Base-by-base conservation (phyloP, 2,888 invertebrate species). In the Diarsia brunnea region DNA sequence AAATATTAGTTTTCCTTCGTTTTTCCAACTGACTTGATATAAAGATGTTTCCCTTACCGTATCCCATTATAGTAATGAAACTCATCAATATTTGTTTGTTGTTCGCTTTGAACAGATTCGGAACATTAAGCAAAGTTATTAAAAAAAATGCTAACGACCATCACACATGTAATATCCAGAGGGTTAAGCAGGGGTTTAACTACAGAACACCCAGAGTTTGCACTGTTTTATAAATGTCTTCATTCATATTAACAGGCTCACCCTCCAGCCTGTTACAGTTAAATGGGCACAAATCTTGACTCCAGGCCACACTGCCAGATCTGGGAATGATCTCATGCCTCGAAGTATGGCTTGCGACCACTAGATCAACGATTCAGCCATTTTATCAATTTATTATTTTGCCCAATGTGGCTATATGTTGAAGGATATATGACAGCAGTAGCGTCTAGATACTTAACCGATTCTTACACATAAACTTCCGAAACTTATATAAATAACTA, bases 401-500 rank as follows among this genome's bases (percentile, higher is more conserved):
- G 38, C 38, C 8, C 14, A 16, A 14, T 4, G 24, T 5, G 24
- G 16, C 11, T 21, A 21, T 21, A 16, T 38, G 21, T 12, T 2
- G 16, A 31, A 5, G 43, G 43, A 12, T 7, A 14, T 16, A 60
- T 51, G 61, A 19, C n/a, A 31, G 3, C 27, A 51, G 51, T 0
- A 12, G 19, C 16, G 43, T 19, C 38, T 24, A 16, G 47, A 49
- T 14, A 19, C 7, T 12, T 10, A 4, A 24, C 16, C 12, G 0
- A 49, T 12, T 64, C n/a, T 31, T 45, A 69, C 38, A 69, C 27
- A n/a, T 16, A 10, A 1, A 38, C 65, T 47, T 55, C 65, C 66
- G 2, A 78, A 63, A 53, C 66, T 55, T 81, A 80, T 45, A 65
- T 67, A 81, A 43, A 61, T 45, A 49, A 45, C 49, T 21, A 63